phyloP scores from a whole-genome alignment of 2,888 invertebrate species.

The Sphaerophoria rueppellii region DNA sequence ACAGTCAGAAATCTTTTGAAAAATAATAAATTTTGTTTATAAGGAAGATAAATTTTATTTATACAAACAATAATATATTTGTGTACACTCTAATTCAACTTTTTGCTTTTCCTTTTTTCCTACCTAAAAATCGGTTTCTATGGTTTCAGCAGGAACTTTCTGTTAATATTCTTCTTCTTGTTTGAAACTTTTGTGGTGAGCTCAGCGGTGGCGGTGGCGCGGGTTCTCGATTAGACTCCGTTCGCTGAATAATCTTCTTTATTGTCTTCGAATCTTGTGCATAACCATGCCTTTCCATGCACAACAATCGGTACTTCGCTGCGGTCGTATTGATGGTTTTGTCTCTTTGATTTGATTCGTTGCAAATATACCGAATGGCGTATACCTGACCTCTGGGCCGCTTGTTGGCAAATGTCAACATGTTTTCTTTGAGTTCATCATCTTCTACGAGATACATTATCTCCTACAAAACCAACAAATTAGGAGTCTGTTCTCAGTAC shows the following conservation, averaged over 20 bases:
- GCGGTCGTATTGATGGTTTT: constrained; percentile 33
- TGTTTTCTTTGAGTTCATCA: constrained; percentile 81
- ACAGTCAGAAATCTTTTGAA: neutral
- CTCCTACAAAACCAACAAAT: constrained; percentile 79
- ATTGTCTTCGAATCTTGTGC: constrained; percentile 29
- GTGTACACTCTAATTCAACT: constrained; percentile 30
- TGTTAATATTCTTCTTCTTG: constrained; percentile 75
- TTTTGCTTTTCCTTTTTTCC: neutral
- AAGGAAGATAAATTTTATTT: constrained; percentile 21
- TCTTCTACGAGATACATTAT: constrained; percentile 82
- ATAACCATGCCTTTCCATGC: constrained; percentile 78
- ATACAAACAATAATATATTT: constrained; percentile 29
- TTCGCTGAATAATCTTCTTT: constrained; percentile 18
- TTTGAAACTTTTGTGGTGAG: neutral
- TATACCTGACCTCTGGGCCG: constrained; percentile 78
- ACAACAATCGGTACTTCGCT: constrained; percentile 80
- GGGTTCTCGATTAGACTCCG: constrained; percentile 1
- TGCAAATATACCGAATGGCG: constrained; percentile 83
- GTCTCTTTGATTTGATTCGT: constrained; percentile 79
- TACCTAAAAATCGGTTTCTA: constrained; percentile 76
- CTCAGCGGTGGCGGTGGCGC: no score
- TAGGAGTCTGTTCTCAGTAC: constrained; percentile 83
- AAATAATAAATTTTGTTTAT: constrained; percentile 6
- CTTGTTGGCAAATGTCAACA: constrained; percentile 78
- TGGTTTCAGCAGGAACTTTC: constrained; percentile 73